Conservation (phyloP, 1,140 invertebrate genomes). For the Aphaenogaster rudis region DNA sequence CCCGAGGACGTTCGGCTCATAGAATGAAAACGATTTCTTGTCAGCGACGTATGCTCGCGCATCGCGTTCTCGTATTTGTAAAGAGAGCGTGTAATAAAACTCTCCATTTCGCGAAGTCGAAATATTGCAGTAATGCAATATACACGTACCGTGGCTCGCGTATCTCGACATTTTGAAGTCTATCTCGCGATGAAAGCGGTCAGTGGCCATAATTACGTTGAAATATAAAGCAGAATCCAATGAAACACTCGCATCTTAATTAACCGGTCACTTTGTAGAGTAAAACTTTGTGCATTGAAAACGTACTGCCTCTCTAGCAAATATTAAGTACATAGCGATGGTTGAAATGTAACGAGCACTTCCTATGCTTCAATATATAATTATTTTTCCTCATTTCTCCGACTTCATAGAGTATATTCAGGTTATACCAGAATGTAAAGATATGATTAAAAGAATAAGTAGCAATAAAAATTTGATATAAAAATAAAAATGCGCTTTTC, state of each 20-base stretch:
- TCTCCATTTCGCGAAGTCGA: not conserved
- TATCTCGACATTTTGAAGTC: conserved; percentile 4
- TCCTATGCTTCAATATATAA: not conserved
- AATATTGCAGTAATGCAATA: not conserved
- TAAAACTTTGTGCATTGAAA: conserved; percentile 25
- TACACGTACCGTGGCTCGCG: not conserved
- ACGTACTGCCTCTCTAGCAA: not conserved
- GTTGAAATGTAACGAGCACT: conserved; percentile 18
- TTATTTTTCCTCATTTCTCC: not conserved
- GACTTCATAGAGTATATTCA: not conserved
- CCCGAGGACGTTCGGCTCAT: not conserved
- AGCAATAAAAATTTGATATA: not conserved
- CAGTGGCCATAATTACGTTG: not conserved
- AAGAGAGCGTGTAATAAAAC: conserved; percentile 10
- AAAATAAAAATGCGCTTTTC: not conserved
- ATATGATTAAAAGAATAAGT: not conserved
- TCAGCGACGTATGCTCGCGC: not conserved
- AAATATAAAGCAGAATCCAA: conserved; percentile 11
- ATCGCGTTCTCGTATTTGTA: not conserved
- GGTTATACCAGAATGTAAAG: not conserved
- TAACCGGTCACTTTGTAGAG: conserved; percentile 13
- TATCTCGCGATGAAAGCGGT: conserved; percentile 4
- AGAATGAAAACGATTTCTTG: conserved; percentile 11
- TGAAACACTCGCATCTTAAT: conserved; percentile 28
- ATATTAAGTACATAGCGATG: not conserved